Conservation (phyloP, 2,888 invertebrate species). For the Caenorhabditis plicata region DNA sequence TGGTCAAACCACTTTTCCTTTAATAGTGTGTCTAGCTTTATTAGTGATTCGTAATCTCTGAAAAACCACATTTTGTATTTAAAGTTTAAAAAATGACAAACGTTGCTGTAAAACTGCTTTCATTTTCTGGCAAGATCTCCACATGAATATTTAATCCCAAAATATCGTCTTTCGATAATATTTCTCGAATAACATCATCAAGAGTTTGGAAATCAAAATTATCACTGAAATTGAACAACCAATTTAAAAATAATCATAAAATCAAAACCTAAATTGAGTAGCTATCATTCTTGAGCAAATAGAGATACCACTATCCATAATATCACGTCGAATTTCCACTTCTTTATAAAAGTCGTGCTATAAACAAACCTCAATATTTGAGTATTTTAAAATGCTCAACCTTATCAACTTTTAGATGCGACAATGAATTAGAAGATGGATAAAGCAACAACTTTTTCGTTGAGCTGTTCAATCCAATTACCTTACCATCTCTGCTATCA, state of each 20-base stretch:
- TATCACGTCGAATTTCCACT: slow-evolving; percentile 48
- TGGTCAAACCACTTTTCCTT: slow-evolving; percentile 49
- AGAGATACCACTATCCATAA: slow-evolving; percentile 49
- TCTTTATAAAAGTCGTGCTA: slow-evolving; percentile 39
- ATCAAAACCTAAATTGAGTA: slow-evolving; percentile 41
- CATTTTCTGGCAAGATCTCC: slow-evolving; percentile 42
- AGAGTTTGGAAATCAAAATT: slow-evolving; percentile 58
- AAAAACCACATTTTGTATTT: slow-evolving; percentile 5
- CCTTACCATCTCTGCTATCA: slow-evolving; percentile 16
- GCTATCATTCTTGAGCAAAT: slow-evolving; percentile 50
- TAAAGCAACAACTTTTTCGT: slow-evolving; percentile 42
- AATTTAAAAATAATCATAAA: not conserved
- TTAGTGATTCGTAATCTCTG: slow-evolving; percentile 41
- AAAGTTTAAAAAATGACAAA: slow-evolving; percentile 5
- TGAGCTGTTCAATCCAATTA: slow-evolving; percentile 37
- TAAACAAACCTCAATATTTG: slow-evolving; percentile 2
- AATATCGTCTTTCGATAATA: slow-evolving; percentile 58
- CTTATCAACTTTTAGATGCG: slow-evolving; percentile 36
- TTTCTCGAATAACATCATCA: slow-evolving; percentile 57
- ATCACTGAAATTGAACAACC: slow-evolving; percentile 36
- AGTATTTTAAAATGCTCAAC: slow-evolving; percentile 1
- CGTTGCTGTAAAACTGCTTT: slow-evolving; percentile 36
- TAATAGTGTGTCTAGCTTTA: slow-evolving; percentile 34
- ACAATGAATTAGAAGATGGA: slow-evolving; percentile 24
- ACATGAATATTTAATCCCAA: slow-evolving; percentile 53